phyloP scores from a whole-genome alignment of 2,888 invertebrate species.

The Leucophora obtusa region DNA sequence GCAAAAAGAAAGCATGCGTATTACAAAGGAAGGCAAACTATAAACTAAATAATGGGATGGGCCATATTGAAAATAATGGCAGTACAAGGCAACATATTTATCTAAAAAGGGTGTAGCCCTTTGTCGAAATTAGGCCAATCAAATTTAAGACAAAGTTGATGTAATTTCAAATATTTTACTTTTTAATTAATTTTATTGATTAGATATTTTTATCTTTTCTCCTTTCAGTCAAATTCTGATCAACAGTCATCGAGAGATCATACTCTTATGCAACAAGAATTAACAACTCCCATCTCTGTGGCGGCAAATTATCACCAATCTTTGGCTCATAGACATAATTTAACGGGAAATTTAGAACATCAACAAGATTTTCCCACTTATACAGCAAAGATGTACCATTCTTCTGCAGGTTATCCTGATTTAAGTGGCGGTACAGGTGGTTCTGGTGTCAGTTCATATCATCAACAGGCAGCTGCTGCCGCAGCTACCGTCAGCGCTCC shows the following conservation, averaged over 20 bases:
- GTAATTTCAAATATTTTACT: background rate
- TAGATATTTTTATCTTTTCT: constrained; percentile 8
- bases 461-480: constrained; percentile 72
- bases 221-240: constrained; percentile 73
- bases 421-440: constrained; percentile 73
- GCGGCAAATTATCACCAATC: constrained; percentile 65
- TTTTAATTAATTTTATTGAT: background rate
- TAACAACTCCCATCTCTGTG: constrained; percentile 67
- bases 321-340: constrained; percentile 46
- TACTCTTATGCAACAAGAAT: constrained; percentile 67
- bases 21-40: constrained; percentile 18
- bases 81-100: background rate
- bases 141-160: constrained; percentile 10
- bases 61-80: constrained; percentile 38
- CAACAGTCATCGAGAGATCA: constrained; percentile 71
- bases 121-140: constrained; percentile 22
- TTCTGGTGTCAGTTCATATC: constrained; percentile 72
- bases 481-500: constrained; percentile 79
- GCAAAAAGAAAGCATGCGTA: constrained; percentile 55
- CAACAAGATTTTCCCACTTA: constrained; percentile 57
- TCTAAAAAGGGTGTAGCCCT: constrained; percentile 45
- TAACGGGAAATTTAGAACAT: constrained; percentile 48
- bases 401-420: constrained; percentile 75
- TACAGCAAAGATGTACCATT: constrained; percentile 77
- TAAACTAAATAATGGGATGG: constrained; percentile 43